These are phyloP conservation scores for Watsonalla binaria DNA, from an alignment of 2,888 invertebrate species.

Conservation along the genomic window DNA sequence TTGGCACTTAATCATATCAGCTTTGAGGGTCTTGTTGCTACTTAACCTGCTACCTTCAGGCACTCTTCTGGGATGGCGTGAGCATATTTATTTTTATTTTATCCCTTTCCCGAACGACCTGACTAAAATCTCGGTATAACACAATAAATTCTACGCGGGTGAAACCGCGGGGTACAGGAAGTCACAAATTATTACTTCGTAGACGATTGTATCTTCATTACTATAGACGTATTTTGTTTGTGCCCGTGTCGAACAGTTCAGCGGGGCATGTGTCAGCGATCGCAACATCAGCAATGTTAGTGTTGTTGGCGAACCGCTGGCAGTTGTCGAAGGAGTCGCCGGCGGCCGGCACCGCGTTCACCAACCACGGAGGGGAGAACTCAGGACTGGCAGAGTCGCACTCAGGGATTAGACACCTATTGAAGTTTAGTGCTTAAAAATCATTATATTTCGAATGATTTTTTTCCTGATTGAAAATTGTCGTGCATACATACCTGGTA, in stretches of 20 bases:
- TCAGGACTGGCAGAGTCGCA: conserved; percentile 32
- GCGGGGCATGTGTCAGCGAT: conserved; percentile 19
- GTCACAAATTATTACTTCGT: conserved; percentile 29
- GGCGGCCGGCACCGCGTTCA: conserved; percentile 49
- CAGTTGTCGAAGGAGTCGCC: conserved; percentile 58
- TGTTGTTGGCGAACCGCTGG: conserved; percentile 46
- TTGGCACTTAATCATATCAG: too few relatives aligned
- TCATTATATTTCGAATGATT: too few relatives aligned
- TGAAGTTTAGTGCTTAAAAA: too few relatives aligned
- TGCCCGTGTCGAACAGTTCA: conserved; percentile 20
- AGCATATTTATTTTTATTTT: too few relatives aligned
- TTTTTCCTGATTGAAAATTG: too few relatives aligned
- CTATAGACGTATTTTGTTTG: conserved; percentile 27
- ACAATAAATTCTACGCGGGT: too few relatives aligned
- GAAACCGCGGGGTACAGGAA: too few relatives aligned
- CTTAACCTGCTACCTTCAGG: too few relatives aligned
- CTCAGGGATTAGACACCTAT: conserved; percentile 29
- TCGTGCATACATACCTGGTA: conserved; percentile 22
- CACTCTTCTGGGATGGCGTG: too few relatives aligned
- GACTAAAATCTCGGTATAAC: too few relatives aligned
- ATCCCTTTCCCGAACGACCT: too few relatives aligned
- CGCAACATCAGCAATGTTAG: background rate
- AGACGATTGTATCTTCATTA: conserved; percentile 29
- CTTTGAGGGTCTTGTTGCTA: too few relatives aligned
- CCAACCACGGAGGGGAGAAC: conserved; percentile 58